phyloP scores from a whole-genome alignment of 2,113 vertebrate genomes.

The Grammomys dolichurus region DNA sequence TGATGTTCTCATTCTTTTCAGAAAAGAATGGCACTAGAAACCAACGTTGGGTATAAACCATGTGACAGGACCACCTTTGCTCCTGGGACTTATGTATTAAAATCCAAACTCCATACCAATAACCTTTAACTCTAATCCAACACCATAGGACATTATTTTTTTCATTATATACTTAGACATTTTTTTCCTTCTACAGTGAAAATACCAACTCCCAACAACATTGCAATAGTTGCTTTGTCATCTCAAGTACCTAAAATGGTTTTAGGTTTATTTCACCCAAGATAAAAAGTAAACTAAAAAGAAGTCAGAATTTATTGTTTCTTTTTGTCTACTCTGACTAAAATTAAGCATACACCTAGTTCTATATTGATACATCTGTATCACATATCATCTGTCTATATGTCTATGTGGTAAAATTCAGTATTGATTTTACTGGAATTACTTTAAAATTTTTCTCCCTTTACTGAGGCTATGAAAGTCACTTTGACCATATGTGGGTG shows the following conservation, averaged over 20 bases:
- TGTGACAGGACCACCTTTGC: not conserved
- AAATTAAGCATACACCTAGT: not conserved
- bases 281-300: not conserved
- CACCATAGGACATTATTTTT: no score
- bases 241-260: not conserved
- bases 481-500: not conserved
- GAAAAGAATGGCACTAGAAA: not conserved
- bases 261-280: not conserved
- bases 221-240: not conserved
- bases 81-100: not conserved
- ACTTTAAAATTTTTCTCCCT: not conserved
- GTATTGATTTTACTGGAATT: not conserved
- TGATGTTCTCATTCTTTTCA: not conserved
- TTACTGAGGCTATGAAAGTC: not conserved
- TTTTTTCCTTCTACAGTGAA: not conserved
- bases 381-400: not conserved
- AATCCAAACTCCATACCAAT: not conserved
- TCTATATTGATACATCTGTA: not conserved
- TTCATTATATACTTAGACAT: not conserved
- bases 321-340: not conserved
- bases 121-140: not conserved
- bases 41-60: not conserved
- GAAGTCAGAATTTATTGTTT: not conserved
- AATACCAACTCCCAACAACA: not conserved
- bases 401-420: not conserved